Evolutionary conservation across 2,888 invertebrate species (phyloP).

Genomic region (Andrena haemorrhoa): DNA sequence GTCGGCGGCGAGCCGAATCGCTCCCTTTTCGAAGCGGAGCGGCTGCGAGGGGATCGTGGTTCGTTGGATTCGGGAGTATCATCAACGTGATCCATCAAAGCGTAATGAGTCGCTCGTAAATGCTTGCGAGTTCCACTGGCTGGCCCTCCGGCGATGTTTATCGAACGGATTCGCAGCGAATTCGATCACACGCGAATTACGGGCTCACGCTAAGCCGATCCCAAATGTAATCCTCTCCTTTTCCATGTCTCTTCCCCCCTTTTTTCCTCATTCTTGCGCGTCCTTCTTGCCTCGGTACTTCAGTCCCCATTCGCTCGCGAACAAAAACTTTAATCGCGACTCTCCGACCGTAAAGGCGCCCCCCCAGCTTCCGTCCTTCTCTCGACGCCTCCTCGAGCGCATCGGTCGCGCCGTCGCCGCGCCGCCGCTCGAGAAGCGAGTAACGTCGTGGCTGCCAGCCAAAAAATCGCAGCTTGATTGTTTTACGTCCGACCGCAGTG

Average conservation of each 20-base stretch:
- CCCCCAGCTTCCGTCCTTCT: conserved; percentile 34
- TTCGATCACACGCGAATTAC: too few species aligned
- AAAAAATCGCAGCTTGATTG: conserved; percentile 76
- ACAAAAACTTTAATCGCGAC: conserved; percentile 76
- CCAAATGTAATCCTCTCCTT: too few species aligned
- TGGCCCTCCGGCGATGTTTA: too few species aligned
- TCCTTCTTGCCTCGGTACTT: conserved; percentile 53
- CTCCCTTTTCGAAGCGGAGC: too few species aligned
- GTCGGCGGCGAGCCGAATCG: too few species aligned
- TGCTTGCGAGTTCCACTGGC: too few species aligned
- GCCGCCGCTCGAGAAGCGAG: conserved; percentile 61
- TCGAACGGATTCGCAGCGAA: not conserved
- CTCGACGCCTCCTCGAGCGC: conserved; percentile 35
- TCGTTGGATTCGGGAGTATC: too few species aligned
- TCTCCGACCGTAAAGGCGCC: conserved; percentile 70
- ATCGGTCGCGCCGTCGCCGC: conserved; percentile 1
- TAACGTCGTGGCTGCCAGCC: conserved; percentile 68
- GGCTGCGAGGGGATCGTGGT: too few species aligned
- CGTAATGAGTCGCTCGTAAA: too few species aligned
- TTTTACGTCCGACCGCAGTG: conserved; percentile 79
- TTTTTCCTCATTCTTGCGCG: conserved; percentile 37
- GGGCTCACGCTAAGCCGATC: too few species aligned
- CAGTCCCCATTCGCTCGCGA: conserved; percentile 46
- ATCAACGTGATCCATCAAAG: too few species aligned
- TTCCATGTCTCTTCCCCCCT: not conserved